phyloP scores from a whole-genome alignment of 2,113 vertebrate genomes.

The Xenotilapia flavipinnis region DNA sequence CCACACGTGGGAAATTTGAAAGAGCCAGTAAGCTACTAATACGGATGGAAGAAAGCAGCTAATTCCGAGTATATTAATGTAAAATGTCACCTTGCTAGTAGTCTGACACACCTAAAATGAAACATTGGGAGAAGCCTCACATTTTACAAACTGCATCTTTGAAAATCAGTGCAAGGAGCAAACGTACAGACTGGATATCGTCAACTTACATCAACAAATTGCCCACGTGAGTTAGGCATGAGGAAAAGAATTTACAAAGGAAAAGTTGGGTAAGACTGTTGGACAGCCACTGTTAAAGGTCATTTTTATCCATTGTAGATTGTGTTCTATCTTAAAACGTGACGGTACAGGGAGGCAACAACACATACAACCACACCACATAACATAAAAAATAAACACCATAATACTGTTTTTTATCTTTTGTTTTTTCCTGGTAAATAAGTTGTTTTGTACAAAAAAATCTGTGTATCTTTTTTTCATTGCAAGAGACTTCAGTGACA shows the following conservation, averaged over 20 bases:
- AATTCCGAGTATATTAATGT: background rate
- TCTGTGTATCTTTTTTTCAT: slow-evolving; percentile 72
- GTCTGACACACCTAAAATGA: background rate
- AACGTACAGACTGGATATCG: slow-evolving; percentile 72
- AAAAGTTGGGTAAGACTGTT: slow-evolving; percentile 98
- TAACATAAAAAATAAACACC: slow-evolving; percentile 98
- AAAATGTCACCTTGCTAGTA: background rate
- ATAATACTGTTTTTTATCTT: slow-evolving; percentile 74
- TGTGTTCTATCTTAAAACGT: slow-evolving; percentile 83
- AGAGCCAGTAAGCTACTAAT: background rate
- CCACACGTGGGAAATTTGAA: background rate
- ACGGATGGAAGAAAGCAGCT: background rate
- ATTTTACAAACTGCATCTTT: slow-evolving; percentile 52
- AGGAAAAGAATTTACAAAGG: slow-evolving; percentile 98
- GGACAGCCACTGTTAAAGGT: slow-evolving; percentile 86
- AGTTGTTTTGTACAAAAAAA: slow-evolving; percentile 74
- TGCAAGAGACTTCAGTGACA: slow-evolving; percentile 75
- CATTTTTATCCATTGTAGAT: slow-evolving; percentile 73
- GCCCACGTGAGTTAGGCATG: slow-evolving; percentile 99
- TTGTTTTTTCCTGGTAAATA: slow-evolving; percentile 77
- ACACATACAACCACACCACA: slow-evolving; percentile 99
- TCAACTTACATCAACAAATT: slow-evolving; percentile 99
- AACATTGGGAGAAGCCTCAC: background rate
- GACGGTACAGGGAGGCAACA: slow-evolving; percentile 96
- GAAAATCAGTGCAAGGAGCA: slow-evolving; percentile 39